Percentiles rank a stretch among this genome's conserved stretches.
These are phyloP conservation scores for Calyptomena viridis DNA, from an alignment of 2,113 vertebrate genomes.

Conservation along the genomic window DNA sequence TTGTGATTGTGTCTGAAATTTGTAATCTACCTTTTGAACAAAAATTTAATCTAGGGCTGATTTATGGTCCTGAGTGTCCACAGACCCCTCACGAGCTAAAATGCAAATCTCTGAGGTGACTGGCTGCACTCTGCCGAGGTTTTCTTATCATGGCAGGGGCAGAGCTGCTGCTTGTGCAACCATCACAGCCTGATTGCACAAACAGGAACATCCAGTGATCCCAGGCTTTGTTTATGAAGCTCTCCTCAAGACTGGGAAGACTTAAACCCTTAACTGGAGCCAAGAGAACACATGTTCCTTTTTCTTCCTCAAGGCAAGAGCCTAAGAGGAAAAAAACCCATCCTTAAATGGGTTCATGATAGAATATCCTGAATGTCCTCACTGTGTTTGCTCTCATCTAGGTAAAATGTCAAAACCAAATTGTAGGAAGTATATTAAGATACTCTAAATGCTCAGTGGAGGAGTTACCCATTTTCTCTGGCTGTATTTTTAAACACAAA, in stretches of 20 bases:
- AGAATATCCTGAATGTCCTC: neutral
- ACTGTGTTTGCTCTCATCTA: neutral
- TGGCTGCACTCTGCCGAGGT: neutral
- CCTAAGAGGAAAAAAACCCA: neutral
- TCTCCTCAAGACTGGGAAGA: conserved; percentile 57
- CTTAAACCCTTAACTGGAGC: conserved; percentile 47
- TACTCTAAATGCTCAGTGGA: neutral
- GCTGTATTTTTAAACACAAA: neutral
- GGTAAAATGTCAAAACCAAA: neutral
- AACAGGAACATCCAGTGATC: conserved; percentile 60
- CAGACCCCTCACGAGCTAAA: neutral
- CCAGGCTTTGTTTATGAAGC: conserved; percentile 65
- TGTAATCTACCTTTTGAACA: neutral
- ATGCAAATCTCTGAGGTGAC: neutral
- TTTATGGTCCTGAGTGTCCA: neutral
- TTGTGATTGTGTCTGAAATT: neutral
- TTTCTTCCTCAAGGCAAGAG: neutral
- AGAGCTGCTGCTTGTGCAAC: neutral
- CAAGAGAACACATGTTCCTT: conserved; percentile 55
- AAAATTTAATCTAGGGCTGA: neutral
- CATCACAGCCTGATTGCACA: neutral
- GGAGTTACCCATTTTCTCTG: neutral
- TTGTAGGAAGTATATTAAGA: neutral
- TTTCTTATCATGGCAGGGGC: neutral
- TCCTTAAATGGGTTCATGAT: neutral